Percentiles rank a stretch among this genome's conserved stretches.
Conservation (phyloP, 2,113 vertebrate genomes). For the Phocoena sinus region DNA sequence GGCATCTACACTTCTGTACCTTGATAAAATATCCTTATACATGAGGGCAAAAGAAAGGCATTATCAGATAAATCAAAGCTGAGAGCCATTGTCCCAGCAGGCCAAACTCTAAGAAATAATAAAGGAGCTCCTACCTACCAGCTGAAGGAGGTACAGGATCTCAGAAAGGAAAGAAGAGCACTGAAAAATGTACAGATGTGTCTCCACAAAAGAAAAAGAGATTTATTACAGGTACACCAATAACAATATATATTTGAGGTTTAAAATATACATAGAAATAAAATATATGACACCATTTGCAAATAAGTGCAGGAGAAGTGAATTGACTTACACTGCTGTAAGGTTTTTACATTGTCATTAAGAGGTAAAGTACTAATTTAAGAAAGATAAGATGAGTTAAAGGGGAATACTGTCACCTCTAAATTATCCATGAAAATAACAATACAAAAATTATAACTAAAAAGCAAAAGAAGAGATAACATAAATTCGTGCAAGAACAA, state of each 20-base stretch:
- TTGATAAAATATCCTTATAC: background rate
- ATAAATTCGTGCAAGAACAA: background rate
- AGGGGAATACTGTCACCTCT: background rate
- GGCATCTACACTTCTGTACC: background rate
- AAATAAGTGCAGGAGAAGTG: background rate
- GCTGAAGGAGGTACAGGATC: background rate
- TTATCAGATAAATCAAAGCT: background rate
- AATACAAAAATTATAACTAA: background rate
- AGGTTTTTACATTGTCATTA: too few relatives aligned
- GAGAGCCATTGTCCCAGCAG: background rate
- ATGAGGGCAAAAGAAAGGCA: background rate
- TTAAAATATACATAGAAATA: background rate
- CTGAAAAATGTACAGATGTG: rapidly evolving
- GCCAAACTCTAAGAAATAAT: too few relatives aligned
- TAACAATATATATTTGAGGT: background rate
- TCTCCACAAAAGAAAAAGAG: background rate
- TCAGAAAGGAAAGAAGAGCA: background rate
- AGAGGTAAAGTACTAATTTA: background rate
- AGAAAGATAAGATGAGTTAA: background rate
- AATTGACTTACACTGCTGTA: background rate
- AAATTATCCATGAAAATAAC: background rate
- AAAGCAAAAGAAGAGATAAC: background rate
- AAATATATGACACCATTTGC: background rate
- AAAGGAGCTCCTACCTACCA: background rate
- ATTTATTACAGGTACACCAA: background rate